Base-by-base conservation (phyloP, 2,888 invertebrate species). In the Coelopa pilipes region DNA sequence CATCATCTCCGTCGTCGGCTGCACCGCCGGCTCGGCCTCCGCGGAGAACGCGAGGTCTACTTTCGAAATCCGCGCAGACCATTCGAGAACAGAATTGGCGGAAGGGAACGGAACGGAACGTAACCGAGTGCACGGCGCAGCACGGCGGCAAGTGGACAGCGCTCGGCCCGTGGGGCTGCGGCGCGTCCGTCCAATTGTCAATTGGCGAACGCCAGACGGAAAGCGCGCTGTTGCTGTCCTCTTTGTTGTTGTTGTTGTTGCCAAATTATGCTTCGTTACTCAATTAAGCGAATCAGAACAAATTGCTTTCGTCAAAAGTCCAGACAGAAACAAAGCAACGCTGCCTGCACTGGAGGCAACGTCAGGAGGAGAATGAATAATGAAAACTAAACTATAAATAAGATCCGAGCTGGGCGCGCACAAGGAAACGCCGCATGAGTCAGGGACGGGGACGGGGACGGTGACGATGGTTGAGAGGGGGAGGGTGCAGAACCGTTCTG, bases 231-330 rank as follows among this genome's bases (percentile, higher is more conserved):
- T 15, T 53, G n/a, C 10, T 53, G 53, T 53, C 10, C 53, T 53
- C 15, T 34, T 62, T 62, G 62, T 62, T 62, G n/a, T 62, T 21
- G 53, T 53, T 53, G 53, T 53, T 53, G 55, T 17, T n/a, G 45
- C 49, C 17, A 77, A 82, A 80, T 82, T 82, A 81, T 78, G 78
- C 78, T 78, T 76, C 78, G 78, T 82, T 73, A 83, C 81, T 82
- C 84, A 86, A 86, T 86, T 84, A 85, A 84, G 82, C 84, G 78
- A 85, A 85, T 85, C 85, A 82, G 79, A 77, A 80, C 75, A 78
- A 78, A 78, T 79, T 78, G 75, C 75, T 75, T 73, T 46, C 67
- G 55, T 55, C 46, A 34, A 62, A 65, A 9, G 19, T n/a, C n/a
- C 46, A 65, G 46, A 55, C 55, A 63, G 63, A 71, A 62, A 50